phyloP scores from a whole-genome alignment of 2,888 invertebrate species.

The Eumerus sabulonum region DNA sequence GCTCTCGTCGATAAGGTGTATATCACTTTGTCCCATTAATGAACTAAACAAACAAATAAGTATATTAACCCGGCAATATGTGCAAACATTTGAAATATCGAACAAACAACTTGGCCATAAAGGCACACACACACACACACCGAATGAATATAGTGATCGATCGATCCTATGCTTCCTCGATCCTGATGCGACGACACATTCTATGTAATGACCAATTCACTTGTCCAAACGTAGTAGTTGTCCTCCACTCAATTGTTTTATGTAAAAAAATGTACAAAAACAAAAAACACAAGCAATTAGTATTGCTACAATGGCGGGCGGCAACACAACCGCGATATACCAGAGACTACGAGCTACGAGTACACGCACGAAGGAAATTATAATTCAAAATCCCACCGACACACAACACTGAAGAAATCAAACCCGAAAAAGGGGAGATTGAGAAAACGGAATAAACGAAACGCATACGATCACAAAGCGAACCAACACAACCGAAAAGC shows the following conservation, averaged over 20 bases:
- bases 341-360: no score
- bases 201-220: no score
- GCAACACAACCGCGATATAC: slow-evolving; percentile 27
- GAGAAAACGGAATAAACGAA: slow-evolving; percentile 8
- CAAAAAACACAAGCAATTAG: slow-evolving; percentile 21
- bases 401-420: slow-evolving; percentile 59
- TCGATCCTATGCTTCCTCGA: no score
- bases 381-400: slow-evolving; percentile 51
- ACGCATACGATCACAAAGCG: slow-evolving; percentile 20
- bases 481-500: no score
- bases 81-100: no score
- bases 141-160: no score
- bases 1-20: not conserved
- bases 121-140: slow-evolving; percentile 14
- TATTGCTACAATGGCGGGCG: slow-evolving; percentile 50
- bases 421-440: slow-evolving; percentile 40
- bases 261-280: no score
- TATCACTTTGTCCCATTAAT: no score
- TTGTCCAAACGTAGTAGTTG: no score
- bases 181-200: no score
- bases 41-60: not conserved
- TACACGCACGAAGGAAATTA: not conserved
- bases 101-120: no score
- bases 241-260: no score
- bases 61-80: slow-evolving; percentile 45